phyloP scores from a whole-genome alignment of 2,113 vertebrate genomes.

The Microcebus jonahi region DNA sequence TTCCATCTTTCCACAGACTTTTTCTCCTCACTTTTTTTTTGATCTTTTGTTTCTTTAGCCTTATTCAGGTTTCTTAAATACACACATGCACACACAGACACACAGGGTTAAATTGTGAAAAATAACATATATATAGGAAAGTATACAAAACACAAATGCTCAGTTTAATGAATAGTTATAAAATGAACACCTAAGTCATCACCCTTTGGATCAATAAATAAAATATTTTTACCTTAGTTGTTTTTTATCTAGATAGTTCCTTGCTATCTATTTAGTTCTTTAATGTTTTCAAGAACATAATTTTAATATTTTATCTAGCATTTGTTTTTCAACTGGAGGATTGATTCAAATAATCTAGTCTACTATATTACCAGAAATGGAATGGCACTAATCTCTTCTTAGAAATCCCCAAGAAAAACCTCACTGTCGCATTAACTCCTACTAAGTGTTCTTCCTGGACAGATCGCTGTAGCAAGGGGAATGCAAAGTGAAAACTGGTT shows the following conservation, averaged over 20 bases:
- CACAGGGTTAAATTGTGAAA: background rate
- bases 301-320: background rate
- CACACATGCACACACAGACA: background rate
- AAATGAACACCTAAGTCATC: background rate
- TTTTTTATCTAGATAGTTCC: background rate
- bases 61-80: background rate
- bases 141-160: background rate
- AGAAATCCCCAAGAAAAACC: conserved; percentile 13
- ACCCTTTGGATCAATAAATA: background rate
- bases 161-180: background rate
- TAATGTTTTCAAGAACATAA: background rate
- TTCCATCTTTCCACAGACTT: too few species aligned
- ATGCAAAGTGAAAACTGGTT: background rate
- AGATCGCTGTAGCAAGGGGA: background rate
- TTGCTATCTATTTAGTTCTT: background rate
- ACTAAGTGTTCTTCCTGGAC: background rate
- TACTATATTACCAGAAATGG: background rate
- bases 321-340: background rate
- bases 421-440: background rate
- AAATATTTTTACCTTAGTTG: background rate
- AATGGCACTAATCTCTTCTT: background rate
- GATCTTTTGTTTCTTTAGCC: background rate
- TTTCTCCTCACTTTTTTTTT: background rate
- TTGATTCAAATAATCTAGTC: background rate
- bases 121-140: background rate